Conservation (phyloP, 2,113 vertebrate genomes). For the Ageneiosus marmoratus region DNA sequence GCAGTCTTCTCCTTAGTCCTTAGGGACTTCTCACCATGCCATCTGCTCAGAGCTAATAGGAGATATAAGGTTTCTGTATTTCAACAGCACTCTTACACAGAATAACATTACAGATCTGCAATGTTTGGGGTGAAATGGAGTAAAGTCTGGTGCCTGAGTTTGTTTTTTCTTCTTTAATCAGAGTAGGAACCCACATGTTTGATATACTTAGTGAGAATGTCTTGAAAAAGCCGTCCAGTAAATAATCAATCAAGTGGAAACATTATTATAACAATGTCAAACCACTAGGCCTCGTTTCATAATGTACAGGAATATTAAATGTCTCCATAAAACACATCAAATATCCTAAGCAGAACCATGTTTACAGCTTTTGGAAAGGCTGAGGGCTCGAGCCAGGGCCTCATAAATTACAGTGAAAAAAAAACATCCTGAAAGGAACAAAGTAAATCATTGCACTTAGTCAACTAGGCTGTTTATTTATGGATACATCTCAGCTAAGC, state of each 20-base stretch:
- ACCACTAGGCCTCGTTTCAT: not conserved
- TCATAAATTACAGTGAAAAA: constrained; percentile 20
- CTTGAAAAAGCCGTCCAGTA: not conserved
- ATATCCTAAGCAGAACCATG: not conserved
- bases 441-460: not conserved
- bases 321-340: constrained; percentile 19
- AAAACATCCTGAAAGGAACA: not conserved
- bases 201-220: not conserved
- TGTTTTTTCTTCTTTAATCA: not conserved
- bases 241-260: not conserved
- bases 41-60: constrained; percentile 45
- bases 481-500: not conserved
- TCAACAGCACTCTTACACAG: constrained; percentile 6
- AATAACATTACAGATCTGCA: not conserved
- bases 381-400: not conserved
- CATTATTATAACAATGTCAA: not conserved
- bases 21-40: constrained; percentile 41
- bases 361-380: constrained; percentile 8
- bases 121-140: not conserved
- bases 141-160: not conserved
- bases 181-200: not conserved
- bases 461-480: not conserved
- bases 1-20: constrained; percentile 45
- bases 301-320: constrained; percentile 17
- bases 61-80: constrained; percentile 6